Base-by-base conservation (phyloP, 2,113 vertebrate genomes). In the Glaucidium brasilianum region DNA sequence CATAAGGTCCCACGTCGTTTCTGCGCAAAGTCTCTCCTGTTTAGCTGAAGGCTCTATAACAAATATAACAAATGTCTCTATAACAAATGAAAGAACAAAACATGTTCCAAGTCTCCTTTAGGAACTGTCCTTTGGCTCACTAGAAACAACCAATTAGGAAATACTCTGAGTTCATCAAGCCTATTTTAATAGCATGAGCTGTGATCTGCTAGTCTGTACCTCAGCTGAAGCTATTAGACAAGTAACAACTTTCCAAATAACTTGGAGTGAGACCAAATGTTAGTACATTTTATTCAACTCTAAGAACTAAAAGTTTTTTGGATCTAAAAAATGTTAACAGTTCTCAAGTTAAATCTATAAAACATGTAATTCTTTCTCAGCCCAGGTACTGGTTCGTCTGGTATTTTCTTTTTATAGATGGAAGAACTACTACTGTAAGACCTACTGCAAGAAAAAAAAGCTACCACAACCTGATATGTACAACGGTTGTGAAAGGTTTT, bases 1-100 rank as follows among this genome's bases (percentile, higher is more conserved):
- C 25, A 26, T 30, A 67, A 77, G 25, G 21, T 72, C 64, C 32
- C 17, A n/a, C 0, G 0, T 85, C 0, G 0, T 49, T 83, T 90
- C 60, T 78, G 37, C 22, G 19, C 11, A 29, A 8, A 43, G 25
- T 35, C 18, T 80, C 15, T 77, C 64, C 39, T 50, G 5, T 72
- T 55, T 45, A 53, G 45, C 39, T 2, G 2, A 50, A 55, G 30
- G n/a, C 5, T 69, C 23, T 62, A n/a, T n/a, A n/a, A n/a, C n/a
- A n/a, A n/a, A n/a, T n/a, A n/a, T n/a, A n/a, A n/a, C n/a, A n/a
- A n/a, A n/a, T n/a, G 6, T 8, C 32, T 71, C 20, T 69, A 4
- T 39, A 76, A 56, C 13, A 62, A 74, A 56, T 5, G 50, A 15
- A 22, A 6, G 18, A 45, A 45, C 7, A 37, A 4, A 37, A 11